These are phyloP conservation scores for Pollenia labialis DNA, from an alignment of 2,888 invertebrate species.

Conservation along the genomic window DNA sequence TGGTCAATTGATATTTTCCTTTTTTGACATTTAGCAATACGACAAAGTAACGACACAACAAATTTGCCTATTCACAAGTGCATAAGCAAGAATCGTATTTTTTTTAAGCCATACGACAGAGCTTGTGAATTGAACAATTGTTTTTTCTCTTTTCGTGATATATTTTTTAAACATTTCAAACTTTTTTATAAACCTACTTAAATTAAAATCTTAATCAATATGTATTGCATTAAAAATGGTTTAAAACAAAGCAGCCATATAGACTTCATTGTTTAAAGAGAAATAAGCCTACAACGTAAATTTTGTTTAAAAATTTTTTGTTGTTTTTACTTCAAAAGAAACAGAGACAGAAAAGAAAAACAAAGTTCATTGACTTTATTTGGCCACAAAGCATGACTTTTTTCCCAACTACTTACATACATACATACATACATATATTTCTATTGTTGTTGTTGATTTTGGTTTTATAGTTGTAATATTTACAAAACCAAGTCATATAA, in stretches of 20 bases:
- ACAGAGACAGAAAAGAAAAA: constrained; percentile 34
- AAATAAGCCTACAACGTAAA: constrained; percentile 34
- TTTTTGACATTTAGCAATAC: too few species aligned
- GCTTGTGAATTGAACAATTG: too few species aligned
- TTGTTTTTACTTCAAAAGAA: neutral
- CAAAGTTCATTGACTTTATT: constrained; percentile 77
- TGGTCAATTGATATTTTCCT: too few species aligned
- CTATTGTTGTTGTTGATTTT: constrained; percentile 12
- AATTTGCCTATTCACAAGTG: too few species aligned
- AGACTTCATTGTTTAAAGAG: constrained; percentile 6
- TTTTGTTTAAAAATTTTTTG: neutral
- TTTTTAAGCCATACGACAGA: too few species aligned
- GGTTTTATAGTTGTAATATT: constrained; percentile 39
- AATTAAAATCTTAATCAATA: neutral
- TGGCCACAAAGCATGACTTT: constrained; percentile 70
- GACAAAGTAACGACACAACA: too few species aligned
- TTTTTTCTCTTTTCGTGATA: too few species aligned
- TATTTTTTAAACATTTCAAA: neutral
- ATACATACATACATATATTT: too few species aligned
- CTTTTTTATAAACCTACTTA: neutral
- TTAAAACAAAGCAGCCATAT: constrained; percentile 14
- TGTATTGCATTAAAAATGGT: neutral
- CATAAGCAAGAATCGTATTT: too few species aligned
- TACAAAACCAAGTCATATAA: constrained; percentile 51
- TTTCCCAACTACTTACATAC: neutral